Evolutionary conservation across 2,888 invertebrate species (phyloP).

Genomic region (Crossocerus cetratus): DNA sequence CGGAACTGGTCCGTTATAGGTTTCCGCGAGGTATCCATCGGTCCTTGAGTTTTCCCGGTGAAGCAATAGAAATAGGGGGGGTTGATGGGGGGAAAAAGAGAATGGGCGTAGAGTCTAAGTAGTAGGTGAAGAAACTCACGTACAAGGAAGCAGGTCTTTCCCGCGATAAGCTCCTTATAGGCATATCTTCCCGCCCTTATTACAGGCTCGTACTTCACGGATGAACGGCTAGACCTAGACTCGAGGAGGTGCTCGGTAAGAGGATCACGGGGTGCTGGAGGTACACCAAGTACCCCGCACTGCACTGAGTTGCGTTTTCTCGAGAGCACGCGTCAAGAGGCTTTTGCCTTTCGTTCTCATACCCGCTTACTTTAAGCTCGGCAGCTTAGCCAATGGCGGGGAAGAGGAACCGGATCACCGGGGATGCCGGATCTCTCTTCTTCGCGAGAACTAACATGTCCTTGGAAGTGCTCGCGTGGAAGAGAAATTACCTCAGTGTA

Average conservation of each 20-base stretch:
- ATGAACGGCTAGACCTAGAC: conserved; percentile 33
- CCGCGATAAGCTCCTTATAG: conserved; percentile 63
- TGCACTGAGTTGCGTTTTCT: conserved; percentile 54
- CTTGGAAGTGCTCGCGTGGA: not conserved
- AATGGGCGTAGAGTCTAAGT: conserved; percentile 16
- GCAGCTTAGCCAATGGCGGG: conserved; percentile 41
- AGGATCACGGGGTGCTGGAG: conserved; percentile 55
- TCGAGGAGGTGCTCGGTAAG: conserved; percentile 53
- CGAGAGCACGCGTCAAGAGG: conserved; percentile 48
- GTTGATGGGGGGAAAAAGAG: conserved; percentile 7
- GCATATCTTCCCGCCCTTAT: conserved; percentile 65
- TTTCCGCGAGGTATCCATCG: conserved; percentile 21
- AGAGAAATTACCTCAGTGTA: too few relatives aligned
- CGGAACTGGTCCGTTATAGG: conserved; percentile 34
- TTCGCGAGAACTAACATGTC: too few relatives aligned
- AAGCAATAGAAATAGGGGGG: conserved; percentile 13
- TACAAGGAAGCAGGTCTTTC: conserved; percentile 37
- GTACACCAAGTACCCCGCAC: conserved; percentile 5
- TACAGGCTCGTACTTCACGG: conserved; percentile 56
- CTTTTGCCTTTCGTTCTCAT: conserved; percentile 36
- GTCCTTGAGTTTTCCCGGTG: conserved; percentile 47
- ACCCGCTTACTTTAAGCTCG: conserved; percentile 34
- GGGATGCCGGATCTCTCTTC: too few relatives aligned
- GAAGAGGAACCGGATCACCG: conserved; percentile 14
- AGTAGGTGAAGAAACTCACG: conserved; percentile 31